phyloP scores from a whole-genome alignment of 1,140 invertebrate species.

The Cydia fagiglandana region DNA sequence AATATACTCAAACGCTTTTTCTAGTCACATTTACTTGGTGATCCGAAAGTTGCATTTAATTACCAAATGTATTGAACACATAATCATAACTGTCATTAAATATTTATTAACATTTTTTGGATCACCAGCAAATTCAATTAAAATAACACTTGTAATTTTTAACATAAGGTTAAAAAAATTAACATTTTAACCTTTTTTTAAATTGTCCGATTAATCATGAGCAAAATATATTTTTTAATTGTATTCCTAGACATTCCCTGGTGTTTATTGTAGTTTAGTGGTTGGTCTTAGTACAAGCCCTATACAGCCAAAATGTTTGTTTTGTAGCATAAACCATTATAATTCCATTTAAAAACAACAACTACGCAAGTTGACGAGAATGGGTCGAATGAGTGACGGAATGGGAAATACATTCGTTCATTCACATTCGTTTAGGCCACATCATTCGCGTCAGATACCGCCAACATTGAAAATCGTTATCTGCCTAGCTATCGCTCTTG shows the following conservation, averaged over 20 bases:
- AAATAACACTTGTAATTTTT: not conserved
- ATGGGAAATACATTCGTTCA: no score
- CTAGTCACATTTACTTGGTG: conserved; percentile 24
- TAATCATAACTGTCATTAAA: not conserved
- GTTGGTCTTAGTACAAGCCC: conserved; percentile 5
- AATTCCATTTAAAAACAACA: not conserved
- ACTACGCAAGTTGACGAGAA: not conserved
- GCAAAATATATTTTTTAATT: conserved; percentile 10
- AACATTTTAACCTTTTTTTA: not conserved
- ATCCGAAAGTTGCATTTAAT: conserved; percentile 16
- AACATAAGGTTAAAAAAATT: not conserved
- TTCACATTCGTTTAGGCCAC: no score
- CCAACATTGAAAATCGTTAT: no score
- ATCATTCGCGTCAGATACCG: no score
- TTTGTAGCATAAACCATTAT: not conserved
- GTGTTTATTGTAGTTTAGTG: conserved; percentile 15
- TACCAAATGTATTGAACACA: conserved; percentile 10
- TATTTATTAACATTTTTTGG: conserved; percentile 6
- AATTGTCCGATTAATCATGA: not conserved
- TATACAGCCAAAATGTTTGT: conserved; percentile 6
- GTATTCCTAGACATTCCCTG: conserved; percentile 32
- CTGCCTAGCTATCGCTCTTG: no score
- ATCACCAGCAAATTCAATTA: not conserved
- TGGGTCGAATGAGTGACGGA: not conserved
- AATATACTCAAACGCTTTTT: conserved; percentile 23